A percentile compares a stretch with the other conserved stretches of the same genome.
phyloP scores from a whole-genome alignment of 2,113 vertebrate species.

The human region GRCh38 chr11:104750001-104750500 shows the following conservation, averaged over 20 bases:
- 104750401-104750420: neutral
- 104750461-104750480: neutral
- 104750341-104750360: neutral
- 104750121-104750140: neutral
- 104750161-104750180: neutral
- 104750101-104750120: neutral
- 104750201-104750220: slow-evolving; percentile 28
- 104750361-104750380: neutral
- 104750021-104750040: neutral
- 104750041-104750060: neutral
- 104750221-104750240: slow-evolving; percentile 52
- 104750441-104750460: neutral
- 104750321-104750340: neutral
- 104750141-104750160: neutral
- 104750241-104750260: slow-evolving; percentile 29
- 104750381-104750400: fast-evolving
- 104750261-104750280: slow-evolving; percentile 40
- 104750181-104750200: neutral
- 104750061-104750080: neutral
- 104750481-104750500: neutral
- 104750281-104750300: slow-evolving; percentile 17
- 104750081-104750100: neutral
- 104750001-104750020: neutral
- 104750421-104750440: neutral
- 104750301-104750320: neutral